phyloP scores from a whole-genome alignment of 64 coral and sea anemone species.

The Orbicella faveolata region DNA sequence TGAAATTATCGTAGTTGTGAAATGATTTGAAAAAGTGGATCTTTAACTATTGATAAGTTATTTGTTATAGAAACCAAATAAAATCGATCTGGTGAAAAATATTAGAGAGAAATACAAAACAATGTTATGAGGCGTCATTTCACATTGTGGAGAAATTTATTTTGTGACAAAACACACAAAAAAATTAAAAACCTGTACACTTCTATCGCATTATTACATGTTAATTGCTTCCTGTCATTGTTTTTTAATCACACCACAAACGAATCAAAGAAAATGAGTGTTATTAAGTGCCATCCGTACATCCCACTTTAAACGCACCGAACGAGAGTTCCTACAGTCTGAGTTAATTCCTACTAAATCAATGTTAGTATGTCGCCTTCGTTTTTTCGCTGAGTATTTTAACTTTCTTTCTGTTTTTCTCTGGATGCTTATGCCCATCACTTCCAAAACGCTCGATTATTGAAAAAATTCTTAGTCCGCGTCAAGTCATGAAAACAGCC shows the following conservation, averaged over 20 bases:
- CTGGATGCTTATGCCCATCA: background rate
- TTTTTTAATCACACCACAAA: background rate
- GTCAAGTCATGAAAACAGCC: background rate
- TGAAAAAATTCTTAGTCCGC: background rate
- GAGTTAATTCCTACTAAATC: no score
- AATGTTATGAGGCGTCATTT: background rate
- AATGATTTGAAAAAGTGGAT: background rate
- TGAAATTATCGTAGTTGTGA: background rate
- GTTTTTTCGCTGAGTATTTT: no score
- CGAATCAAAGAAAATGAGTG: background rate
- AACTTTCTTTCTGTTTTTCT: background rate
- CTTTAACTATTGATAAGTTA: background rate
- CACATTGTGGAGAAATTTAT: background rate
- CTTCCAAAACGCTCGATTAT: background rate
- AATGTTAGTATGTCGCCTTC: no score
- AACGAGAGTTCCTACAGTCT: no score
- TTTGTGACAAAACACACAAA: background rate
- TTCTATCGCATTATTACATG: background rate
- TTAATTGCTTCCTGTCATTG: background rate
- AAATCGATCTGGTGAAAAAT: background rate
- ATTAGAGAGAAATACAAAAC: no score
- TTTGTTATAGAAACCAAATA: background rate
- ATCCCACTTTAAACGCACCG: no score
- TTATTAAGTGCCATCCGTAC: no score
- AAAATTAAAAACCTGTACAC: background rate